Evolutionary conservation across 2,888 invertebrate species (phyloP).

Genomic region (Nudaria mundana): DNA sequence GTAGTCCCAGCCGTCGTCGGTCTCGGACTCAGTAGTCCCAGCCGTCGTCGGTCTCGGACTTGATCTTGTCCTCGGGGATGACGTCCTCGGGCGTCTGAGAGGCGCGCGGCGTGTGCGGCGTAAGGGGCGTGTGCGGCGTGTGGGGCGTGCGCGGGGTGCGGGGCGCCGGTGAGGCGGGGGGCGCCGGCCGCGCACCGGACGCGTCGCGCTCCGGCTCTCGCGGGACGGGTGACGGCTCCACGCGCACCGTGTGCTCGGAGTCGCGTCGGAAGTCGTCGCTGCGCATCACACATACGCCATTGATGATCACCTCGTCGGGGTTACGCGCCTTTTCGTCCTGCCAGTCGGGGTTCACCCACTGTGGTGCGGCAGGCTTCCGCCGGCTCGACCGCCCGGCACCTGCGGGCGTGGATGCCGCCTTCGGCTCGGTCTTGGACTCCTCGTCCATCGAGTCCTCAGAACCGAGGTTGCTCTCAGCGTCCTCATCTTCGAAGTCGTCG

Average conservation of each 20-base stretch:
- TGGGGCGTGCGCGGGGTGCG: constrained; percentile 42
- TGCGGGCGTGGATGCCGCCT: constrained; percentile 72
- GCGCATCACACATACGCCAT: constrained; percentile 96
- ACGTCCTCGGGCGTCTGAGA: constrained; percentile 55
- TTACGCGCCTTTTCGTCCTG: constrained; percentile 84
- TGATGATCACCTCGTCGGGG: constrained; percentile 92
- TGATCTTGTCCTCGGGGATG: constrained; percentile 76
- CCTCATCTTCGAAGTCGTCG: constrained; percentile 91
- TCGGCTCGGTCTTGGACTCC: constrained; percentile 82
- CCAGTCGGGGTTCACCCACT: constrained; percentile 98
- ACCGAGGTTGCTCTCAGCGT: constrained; percentile 87
- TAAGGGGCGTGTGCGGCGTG: constrained; percentile 38
- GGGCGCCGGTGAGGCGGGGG: constrained; percentile 50
- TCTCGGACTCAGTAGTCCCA: constrained; percentile 82
- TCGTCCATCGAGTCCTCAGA: constrained; percentile 84
- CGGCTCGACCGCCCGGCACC: constrained; percentile 80
- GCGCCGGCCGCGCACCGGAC: constrained; percentile 48
- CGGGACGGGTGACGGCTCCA: constrained; percentile 88
- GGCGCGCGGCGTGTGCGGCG: constrained; percentile 32
- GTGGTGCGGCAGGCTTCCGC: constrained; percentile 97
- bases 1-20: constrained; percentile 85
- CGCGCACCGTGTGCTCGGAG: constrained; percentile 86
- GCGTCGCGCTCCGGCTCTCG: constrained; percentile 51
- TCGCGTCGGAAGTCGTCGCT: constrained; percentile 86
- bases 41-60: constrained; percentile 82